Base-by-base conservation (phyloP, 2,888 invertebrate species). In the Cataglyphis livida region DNA sequence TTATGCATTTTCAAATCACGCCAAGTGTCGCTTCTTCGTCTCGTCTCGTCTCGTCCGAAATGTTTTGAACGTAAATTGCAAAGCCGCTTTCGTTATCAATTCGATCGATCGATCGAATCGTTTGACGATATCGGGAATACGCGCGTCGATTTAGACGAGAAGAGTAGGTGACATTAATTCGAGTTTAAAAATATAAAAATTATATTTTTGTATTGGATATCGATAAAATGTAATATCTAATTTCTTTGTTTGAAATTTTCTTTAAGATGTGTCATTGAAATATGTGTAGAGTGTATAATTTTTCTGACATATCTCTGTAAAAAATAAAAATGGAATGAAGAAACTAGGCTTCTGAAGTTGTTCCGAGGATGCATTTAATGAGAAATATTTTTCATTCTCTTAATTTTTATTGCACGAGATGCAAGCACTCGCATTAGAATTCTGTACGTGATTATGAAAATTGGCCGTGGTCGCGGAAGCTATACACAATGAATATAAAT, bases 1-100 rank as follows among this genome's bases (percentile, higher is more conserved):
- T 35, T 32, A 74, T 70, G 64, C 78, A 87, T 89, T 89, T 89
- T 90, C 81, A 25, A 18, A 32, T 44, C 62, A 79, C 84, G 32
- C 6, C 32, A 88, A 88, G 79, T 85, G 62, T 66, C 66, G 61
- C 41, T 61, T 68, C 48, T 66, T 38, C 68, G 44, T 48, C 48
- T 82, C 82, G n/a, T 41, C 82, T 38, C 68, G 44, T 48, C 48
- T 82, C 82, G n/a, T 41, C 82, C 21, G 35, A n/a, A 38, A 25
- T 32, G 21, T 21, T 68, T 44, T n/a, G 28, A 41, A 28, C 38
- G 38, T 41, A 38, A 76, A 54, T 57, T n/a, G 65, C 32, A 32
- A 65, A 62, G 12, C 12, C 15, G 76, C 9, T 15, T 28, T 38
- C 38, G 64, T 64, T 51, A 54, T 6, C 15, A 25, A 48, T 0